phyloP scores from a whole-genome alignment of 1,140 invertebrate genomes.

The Lutraria rhynchaena region DNA sequence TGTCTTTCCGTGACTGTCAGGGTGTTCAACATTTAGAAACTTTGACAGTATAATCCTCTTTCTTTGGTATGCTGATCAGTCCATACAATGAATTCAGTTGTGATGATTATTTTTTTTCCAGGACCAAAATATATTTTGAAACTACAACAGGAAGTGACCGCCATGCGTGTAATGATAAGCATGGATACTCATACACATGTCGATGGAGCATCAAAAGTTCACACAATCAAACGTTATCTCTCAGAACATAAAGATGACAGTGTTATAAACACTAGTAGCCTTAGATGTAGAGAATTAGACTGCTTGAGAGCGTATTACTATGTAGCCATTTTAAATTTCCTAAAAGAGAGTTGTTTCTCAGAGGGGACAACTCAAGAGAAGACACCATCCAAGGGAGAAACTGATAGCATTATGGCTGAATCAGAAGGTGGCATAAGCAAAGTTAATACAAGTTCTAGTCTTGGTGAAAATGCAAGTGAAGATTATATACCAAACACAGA shows the following conservation, averaged over 20 bases:
- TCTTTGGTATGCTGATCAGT: too few species aligned
- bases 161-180: constrained; percentile 75
- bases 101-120: constrained; percentile 47
- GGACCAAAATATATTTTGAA: constrained; percentile 79
- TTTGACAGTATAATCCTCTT: too few species aligned
- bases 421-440: background rate
- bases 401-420: background rate
- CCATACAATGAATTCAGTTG: too few species aligned
- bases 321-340: constrained; percentile 71
- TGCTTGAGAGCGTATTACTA: constrained; percentile 77
- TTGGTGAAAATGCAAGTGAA: constrained; percentile 10
- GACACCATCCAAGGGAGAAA: background rate
- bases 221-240: constrained; percentile 74
- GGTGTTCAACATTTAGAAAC: too few species aligned
- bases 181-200: constrained; percentile 73
- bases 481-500: constrained; percentile 4
- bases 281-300: constrained; percentile 76
- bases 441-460: background rate
- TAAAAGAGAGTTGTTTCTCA: constrained; percentile 55
- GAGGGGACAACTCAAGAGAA: background rate
- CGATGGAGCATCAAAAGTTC: constrained; percentile 70
- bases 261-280: constrained; percentile 66
- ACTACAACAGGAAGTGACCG: constrained; percentile 77
- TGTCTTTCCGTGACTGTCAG: too few species aligned
- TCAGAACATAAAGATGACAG: constrained; percentile 76